Evolutionary conservation across 2,797 vertebrate genomes (phyloP).

Genomic region (Manis javanica): DNA sequence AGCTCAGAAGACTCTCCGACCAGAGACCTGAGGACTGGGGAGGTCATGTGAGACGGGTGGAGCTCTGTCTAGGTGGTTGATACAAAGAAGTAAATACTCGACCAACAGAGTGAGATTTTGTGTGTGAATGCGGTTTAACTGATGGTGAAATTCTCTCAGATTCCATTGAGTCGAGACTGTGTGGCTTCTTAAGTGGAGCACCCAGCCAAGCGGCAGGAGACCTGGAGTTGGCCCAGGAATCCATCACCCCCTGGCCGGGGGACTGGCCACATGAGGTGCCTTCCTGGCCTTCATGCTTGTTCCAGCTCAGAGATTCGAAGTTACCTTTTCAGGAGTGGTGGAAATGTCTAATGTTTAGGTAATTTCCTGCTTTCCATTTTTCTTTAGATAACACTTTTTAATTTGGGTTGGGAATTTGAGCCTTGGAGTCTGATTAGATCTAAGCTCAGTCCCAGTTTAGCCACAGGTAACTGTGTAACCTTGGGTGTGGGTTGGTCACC

Average conservation of each 20-base stretch:
- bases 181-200: neutral
- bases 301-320: neutral
- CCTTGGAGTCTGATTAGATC: neutral
- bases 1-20: neutral
- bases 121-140: neutral
- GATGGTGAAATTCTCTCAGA: neutral
- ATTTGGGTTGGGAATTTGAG: neutral
- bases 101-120: neutral
- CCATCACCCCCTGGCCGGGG: neutral
- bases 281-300: neutral
- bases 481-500: neutral
- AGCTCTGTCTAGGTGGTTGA: neutral
- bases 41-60: neutral
- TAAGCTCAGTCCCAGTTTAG: neutral
- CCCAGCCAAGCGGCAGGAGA: neutral
- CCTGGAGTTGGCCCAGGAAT: neutral
- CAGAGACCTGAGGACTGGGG: neutral
- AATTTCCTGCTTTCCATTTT: neutral
- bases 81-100: neutral
- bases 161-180: neutral
- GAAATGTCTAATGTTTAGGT: neutral
- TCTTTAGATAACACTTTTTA: neutral
- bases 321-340: neutral
- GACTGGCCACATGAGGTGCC: neutral
- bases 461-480: neutral